Percentiles rank a stretch among this genome's conserved stretches.
phyloP scores from a whole-genome alignment of 2,113 vertebrate genomes.

The Myotis brandtii region DNA sequence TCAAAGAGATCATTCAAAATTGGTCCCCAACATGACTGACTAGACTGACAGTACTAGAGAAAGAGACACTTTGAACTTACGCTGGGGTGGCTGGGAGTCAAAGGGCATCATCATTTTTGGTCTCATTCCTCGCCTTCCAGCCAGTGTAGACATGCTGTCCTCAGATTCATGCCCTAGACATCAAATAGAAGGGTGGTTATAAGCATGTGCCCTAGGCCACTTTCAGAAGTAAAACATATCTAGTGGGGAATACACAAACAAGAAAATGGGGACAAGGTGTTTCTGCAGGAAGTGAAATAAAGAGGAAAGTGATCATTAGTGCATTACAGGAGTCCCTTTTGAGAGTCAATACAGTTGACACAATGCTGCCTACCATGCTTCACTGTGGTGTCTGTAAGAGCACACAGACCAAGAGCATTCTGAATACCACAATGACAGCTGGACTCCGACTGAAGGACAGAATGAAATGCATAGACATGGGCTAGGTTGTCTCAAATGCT shows the following conservation, averaged over 20 bases:
- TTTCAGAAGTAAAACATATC: background rate
- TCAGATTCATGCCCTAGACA: constrained; percentile 97
- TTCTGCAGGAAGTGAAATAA: constrained; percentile 25
- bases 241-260: background rate
- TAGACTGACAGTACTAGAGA: background rate
- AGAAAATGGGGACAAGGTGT: background rate
- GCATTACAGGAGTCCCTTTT: background rate
- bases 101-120: constrained; percentile 99
- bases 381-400: background rate
- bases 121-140: constrained; percentile 96
- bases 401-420: background rate
- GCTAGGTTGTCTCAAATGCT: background rate
- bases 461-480: background rate
- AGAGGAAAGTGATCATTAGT: background rate
- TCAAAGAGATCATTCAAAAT: background rate
- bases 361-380: background rate
- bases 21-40: background rate
- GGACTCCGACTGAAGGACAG: background rate
- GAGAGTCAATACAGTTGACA: background rate
- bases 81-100: constrained; percentile 98
- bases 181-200: constrained; percentile 69
- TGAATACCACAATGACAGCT: background rate
- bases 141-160: constrained; percentile 98
- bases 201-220: background rate
- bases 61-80: constrained; percentile 89